phyloP scores from a whole-genome alignment of 1,140 invertebrate species.

The Melanaphis sacchari region DNA sequence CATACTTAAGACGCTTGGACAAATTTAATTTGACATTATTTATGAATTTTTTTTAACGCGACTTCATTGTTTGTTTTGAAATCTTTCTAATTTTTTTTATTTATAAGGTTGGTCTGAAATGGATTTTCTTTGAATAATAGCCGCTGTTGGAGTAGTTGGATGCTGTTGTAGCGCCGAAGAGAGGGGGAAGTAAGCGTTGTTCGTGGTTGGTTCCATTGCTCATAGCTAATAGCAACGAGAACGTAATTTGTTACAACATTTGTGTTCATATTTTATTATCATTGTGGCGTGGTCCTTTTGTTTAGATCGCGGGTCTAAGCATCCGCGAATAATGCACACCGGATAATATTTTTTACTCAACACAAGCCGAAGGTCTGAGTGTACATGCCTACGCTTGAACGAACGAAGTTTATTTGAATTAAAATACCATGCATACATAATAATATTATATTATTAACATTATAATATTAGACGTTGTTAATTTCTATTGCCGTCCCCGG shows the following conservation, averaged over 20 bases:
- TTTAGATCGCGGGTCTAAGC: neutral
- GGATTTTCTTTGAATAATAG: conserved; percentile 15
- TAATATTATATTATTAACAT: neutral
- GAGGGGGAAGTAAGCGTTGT: neutral
- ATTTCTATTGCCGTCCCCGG: neutral
- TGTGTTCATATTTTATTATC: neutral
- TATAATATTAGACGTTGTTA: neutral
- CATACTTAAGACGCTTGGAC: neutral
- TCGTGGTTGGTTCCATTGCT: neutral
- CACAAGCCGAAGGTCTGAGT: neutral
- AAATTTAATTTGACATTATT: neutral
- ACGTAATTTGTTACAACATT: conserved; percentile 3
- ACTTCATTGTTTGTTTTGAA: neutral
- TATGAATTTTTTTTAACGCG: neutral
- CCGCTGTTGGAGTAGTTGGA: neutral
- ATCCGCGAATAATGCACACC: neutral
- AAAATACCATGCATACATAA: neutral
- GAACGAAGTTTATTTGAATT: neutral
- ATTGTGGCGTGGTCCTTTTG: neutral
- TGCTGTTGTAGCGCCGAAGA: neutral
- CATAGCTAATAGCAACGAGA: neutral
- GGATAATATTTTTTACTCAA: neutral
- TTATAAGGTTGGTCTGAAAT: neutral
- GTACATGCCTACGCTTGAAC: neutral
- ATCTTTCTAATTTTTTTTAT: neutral